These are phyloP conservation scores for Urechis unicinctus DNA, from an alignment of 2,888 invertebrate genomes.

Conservation along the genomic window DNA sequence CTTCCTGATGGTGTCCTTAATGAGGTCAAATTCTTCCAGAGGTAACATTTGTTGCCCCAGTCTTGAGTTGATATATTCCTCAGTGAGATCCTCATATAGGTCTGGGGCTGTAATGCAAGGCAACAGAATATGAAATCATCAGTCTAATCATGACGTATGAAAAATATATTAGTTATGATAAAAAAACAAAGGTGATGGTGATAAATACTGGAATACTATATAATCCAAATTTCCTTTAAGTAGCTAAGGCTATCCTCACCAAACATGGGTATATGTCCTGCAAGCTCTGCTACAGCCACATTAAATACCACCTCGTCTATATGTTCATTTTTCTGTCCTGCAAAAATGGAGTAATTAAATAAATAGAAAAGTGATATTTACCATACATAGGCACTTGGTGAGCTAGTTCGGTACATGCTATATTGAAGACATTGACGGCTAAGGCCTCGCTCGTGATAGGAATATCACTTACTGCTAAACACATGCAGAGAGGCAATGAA, in stretches of 20 bases:
- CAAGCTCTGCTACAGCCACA: conserved; percentile 68
- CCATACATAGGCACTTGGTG: conserved; percentile 68
- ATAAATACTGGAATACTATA: too few species aligned
- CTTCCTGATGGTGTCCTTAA: too few species aligned
- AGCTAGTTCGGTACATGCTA: conserved; percentile 71
- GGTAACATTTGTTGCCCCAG: conserved; percentile 6
- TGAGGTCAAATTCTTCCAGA: conserved; percentile 8
- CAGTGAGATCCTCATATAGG: conserved; percentile 8
- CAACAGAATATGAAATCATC: too few species aligned
- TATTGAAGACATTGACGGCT: conserved; percentile 29
- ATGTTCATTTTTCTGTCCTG: conserved; percentile 5
- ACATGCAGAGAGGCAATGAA: background rate
- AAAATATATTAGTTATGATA: too few species aligned
- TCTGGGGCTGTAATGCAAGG: conserved; percentile 5
- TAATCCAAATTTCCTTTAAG: background rate
- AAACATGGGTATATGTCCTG: conserved; percentile 68
- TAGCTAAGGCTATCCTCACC: conserved; percentile 26
- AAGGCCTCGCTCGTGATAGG: background rate
- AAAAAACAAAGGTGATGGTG: too few species aligned
- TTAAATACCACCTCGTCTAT: conserved; percentile 49
- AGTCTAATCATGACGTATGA: too few species aligned
- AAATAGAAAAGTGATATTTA: too few species aligned
- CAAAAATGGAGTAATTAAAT: background rate
- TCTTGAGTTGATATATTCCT: conserved; percentile 8
- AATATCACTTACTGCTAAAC: background rate